Conservation (phyloP, 2,797 vertebrate species). For the Coreius guichenoti region DNA sequence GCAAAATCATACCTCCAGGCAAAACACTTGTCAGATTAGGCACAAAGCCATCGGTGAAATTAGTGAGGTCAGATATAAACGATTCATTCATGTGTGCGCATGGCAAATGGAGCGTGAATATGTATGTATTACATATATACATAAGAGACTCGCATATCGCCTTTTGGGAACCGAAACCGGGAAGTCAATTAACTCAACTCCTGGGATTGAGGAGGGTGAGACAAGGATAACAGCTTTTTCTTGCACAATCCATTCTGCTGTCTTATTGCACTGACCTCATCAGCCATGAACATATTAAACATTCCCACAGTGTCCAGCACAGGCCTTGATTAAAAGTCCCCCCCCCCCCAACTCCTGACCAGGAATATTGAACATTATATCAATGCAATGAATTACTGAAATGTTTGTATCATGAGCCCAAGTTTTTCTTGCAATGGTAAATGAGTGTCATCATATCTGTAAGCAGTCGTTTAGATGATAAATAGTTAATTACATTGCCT, state of each 20-base stretch:
- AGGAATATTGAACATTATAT: not conserved
- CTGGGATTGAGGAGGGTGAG: conserved; percentile 51
- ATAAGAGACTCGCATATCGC: conserved; percentile 19
- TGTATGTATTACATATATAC: conserved; percentile 25
- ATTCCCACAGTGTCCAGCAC: conserved; percentile 11
- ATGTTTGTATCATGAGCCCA: conserved; percentile 1
- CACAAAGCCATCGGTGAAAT: conserved; percentile 48
- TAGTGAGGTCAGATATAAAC: conserved; percentile 15
- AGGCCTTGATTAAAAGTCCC: conserved; percentile 16
- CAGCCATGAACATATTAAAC: conserved; percentile 32
- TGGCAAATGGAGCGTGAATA: conserved; percentile 46
- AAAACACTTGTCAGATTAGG: conserved; percentile 64
- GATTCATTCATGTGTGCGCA: conserved; percentile 48
- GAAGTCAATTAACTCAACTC: conserved; percentile 59
- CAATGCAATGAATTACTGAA: conserved; percentile 4
- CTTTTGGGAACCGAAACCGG: conserved; percentile 52
- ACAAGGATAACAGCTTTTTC: conserved; percentile 30
- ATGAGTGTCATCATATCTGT: not conserved
- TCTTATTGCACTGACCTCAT: conserved; percentile 18
- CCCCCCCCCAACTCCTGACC: not conserved
- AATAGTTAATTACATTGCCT: conserved; percentile 2
- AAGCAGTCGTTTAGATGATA: conserved; percentile 2
- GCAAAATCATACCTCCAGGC: conserved; percentile 63
- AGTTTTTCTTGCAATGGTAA: not conserved
- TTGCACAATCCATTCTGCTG: conserved; percentile 46